Conservation (phyloP, 2,888 invertebrate species). For the Macrophya alboannulata region DNA sequence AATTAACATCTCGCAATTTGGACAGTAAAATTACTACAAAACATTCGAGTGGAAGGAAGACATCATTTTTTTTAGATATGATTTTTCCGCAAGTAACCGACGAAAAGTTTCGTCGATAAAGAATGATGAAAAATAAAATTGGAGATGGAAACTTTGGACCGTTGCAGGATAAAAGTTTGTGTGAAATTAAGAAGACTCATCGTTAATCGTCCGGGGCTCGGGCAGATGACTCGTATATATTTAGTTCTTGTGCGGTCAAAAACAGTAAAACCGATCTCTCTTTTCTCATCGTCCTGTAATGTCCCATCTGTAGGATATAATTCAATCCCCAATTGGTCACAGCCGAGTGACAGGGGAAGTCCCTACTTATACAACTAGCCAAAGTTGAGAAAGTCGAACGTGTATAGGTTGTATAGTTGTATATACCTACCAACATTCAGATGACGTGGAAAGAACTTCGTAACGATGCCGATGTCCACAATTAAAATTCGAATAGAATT, state of each 20-base stretch:
- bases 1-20: background rate
- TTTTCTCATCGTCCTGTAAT: slow-evolving; percentile 16
- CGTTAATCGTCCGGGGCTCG: slow-evolving; percentile 20
- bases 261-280: slow-evolving; percentile 30
- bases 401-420: background rate
- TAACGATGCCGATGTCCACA: background rate
- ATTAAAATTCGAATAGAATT: background rate
- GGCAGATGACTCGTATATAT: slow-evolving; percentile 31
- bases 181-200: background rate
- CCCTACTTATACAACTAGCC: slow-evolving; percentile 1
- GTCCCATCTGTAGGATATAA: slow-evolving; percentile 26
- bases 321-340: slow-evolving; percentile 44
- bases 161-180: background rate
- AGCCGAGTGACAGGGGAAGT: slow-evolving; percentile 29
- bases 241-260: slow-evolving; percentile 15
- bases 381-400: slow-evolving; percentile 8
- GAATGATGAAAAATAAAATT: background rate
- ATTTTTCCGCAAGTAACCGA: background rate
- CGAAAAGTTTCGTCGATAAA: background rate
- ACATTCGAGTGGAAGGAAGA: no score
- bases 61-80: background rate
- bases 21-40: no score
- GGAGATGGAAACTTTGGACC: no score
- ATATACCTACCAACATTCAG: no score
- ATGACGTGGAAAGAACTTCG: background rate